These are phyloP conservation scores for Alethe castanea DNA, from an alignment of 2,113 vertebrate genomes.

Conservation along the genomic window DNA sequence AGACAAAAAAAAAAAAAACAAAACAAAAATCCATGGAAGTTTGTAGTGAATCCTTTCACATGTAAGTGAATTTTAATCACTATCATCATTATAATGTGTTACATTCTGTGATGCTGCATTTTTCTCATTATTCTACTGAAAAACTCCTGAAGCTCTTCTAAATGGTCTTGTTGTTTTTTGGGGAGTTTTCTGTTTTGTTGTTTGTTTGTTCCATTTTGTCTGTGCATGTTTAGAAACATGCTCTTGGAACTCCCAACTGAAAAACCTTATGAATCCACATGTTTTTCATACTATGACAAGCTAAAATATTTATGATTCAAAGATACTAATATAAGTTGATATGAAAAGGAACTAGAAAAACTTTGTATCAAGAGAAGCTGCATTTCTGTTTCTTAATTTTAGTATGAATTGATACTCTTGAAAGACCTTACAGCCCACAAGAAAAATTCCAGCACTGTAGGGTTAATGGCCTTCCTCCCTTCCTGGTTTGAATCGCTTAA, in stretches of 20 bases:
- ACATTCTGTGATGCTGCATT: background rate
- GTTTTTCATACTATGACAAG: background rate
- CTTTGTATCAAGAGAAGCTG: background rate
- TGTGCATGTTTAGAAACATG: background rate
- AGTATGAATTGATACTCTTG: background rate
- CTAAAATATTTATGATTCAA: background rate
- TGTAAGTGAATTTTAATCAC: background rate
- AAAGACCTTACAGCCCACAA: background rate
- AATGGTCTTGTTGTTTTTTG: background rate
- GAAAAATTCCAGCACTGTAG: background rate
- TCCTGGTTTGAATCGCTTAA: background rate
- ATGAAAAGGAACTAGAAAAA: background rate
- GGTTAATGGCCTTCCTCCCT: background rate
- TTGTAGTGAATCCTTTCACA: background rate
- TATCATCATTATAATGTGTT: background rate
- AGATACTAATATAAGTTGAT: background rate
- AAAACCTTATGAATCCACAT: background rate
- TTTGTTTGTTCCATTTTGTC: background rate
- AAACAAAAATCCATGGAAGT: too few species aligned
- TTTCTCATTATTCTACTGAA: background rate
- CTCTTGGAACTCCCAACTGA: background rate
- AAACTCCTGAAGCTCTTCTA: fast-evolving
- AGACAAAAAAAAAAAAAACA: background rate
- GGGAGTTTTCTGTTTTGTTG: background rate
- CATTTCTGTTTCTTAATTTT: background rate